Conservation (phyloP, 2,888 invertebrate species). For the Folsomia manolachei region DNA sequence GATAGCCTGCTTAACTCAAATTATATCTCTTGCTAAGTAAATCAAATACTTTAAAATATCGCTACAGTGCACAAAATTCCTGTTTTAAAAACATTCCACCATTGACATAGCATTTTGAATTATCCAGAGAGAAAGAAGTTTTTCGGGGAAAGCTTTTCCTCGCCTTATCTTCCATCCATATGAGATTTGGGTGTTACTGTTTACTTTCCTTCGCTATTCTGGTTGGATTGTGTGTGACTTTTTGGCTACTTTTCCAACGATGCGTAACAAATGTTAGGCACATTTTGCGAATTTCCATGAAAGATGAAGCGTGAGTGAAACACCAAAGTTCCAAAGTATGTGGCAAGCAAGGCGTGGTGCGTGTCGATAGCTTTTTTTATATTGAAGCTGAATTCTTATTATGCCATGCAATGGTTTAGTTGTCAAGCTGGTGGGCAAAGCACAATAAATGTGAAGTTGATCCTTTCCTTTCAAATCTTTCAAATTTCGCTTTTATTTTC, state of each 20-base stretch:
- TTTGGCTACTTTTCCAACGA: neutral
- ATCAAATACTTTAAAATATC: no score
- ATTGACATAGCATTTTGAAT: no score
- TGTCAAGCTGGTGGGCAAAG: neutral
- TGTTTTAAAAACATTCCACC: no score
- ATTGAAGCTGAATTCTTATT: constrained; percentile 15
- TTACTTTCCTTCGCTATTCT: neutral
- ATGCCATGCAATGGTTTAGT: constrained; percentile 7
- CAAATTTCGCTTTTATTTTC: neutral
- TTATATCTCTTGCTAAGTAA: no score
- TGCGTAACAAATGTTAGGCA: neutral
- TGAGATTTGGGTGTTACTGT: neutral
- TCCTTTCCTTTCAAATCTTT: neutral
- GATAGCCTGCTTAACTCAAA: no score
- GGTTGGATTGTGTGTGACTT: neutral
- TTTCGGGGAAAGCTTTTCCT: no score
- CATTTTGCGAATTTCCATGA: constrained; percentile 6
- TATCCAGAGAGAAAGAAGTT: no score
- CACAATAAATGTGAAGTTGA: constrained; percentile 3
- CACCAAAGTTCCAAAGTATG: neutral
- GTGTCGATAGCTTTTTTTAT: constrained; percentile 6
- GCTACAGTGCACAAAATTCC: no score
- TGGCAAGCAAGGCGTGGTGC: neutral
- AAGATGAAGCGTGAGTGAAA: neutral
- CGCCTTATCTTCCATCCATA: no score